Percentiles rank a stretch among this genome's conserved stretches.
These are phyloP conservation scores for Agriotes lineatus DNA, from an alignment of 2,888 invertebrate genomes.

Conservation along the genomic window DNA sequence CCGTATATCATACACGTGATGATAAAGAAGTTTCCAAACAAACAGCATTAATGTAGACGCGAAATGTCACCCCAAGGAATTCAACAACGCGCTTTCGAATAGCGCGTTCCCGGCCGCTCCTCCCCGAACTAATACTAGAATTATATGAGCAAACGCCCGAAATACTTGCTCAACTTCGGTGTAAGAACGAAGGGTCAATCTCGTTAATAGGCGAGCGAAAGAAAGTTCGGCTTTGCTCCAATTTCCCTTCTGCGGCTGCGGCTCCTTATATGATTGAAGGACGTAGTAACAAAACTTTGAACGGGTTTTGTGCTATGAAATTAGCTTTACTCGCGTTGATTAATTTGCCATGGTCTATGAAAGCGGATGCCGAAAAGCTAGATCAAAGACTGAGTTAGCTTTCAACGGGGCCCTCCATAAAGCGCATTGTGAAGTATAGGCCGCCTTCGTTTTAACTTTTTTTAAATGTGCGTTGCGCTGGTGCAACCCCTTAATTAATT, in stretches of 20 bases:
- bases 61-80: conserved; percentile 50
- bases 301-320: conserved; percentile 31
- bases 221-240: conserved; percentile 12
- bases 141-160: conserved; percentile 7
- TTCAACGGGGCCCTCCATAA: conserved; percentile 14
- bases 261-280: conserved; percentile 15
- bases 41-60: conserved; percentile 54
- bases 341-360: conserved; percentile 31
- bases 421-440: conserved; percentile 12
- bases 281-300: conserved; percentile 25
- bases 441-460: neutral
- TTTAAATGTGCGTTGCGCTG: no score
- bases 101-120: neutral
- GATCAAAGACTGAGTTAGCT: conserved; percentile 27
- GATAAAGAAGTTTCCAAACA: conserved; percentile 55
- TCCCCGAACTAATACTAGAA: conserved; percentile 13
- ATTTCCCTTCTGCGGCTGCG: neutral
- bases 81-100: conserved; percentile 25
- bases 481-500: no score
- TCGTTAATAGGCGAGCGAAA: conserved; percentile 12
- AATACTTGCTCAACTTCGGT: neutral
- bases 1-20: conserved; percentile 51
- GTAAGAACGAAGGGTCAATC: conserved; percentile 15
- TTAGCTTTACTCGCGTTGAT: conserved; percentile 28
- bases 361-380: conserved; percentile 26